These are phyloP conservation scores for Melanargia galathea DNA, from an alignment of 2,888 invertebrate genomes.

Conservation along the genomic window DNA sequence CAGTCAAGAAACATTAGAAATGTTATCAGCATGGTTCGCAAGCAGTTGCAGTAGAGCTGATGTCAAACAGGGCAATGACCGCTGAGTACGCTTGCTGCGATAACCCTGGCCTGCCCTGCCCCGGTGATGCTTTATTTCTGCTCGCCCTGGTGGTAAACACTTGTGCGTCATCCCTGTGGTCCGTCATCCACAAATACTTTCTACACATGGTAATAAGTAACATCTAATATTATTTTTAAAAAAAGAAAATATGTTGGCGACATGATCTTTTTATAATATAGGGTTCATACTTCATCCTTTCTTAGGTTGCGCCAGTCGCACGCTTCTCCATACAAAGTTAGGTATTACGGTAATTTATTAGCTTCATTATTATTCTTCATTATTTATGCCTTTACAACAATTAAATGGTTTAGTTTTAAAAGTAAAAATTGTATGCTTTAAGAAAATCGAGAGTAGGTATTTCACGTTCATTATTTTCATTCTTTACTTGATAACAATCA, in stretches of 20 bases:
- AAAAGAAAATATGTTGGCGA: slow-evolving; percentile 6
- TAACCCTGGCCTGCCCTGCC: slow-evolving; percentile 66
- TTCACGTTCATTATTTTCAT: too few species aligned
- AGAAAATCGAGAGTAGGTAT: too few species aligned
- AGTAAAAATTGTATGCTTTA: too few species aligned
- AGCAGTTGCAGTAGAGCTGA: slow-evolving; percentile 50
- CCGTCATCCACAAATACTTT: slow-evolving; percentile 70
- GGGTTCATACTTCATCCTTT: too few species aligned
- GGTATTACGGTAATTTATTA: too few species aligned
- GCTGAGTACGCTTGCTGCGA: slow-evolving; percentile 62
- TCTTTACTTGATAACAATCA: too few species aligned
- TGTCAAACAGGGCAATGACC: slow-evolving; percentile 66
- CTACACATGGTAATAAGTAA: slow-evolving; percentile 28
- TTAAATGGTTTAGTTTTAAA: too few species aligned
- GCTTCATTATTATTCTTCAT: too few species aligned
- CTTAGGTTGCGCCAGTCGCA: too few species aligned
- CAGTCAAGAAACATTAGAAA: slow-evolving; percentile 43
- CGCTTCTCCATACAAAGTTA: too few species aligned
- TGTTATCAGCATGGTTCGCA: slow-evolving; percentile 59
- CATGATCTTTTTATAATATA: background rate
- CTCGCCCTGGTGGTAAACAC: slow-evolving; percentile 75
- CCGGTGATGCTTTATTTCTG: slow-evolving; percentile 67
- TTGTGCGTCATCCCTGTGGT: slow-evolving; percentile 69
- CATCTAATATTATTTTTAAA: slow-evolving; percentile 13
- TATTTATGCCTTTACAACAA: too few species aligned